Percentiles rank a stretch among this genome's conserved stretches.
These are phyloP conservation scores for Heliconius aoede DNA, from an alignment of 2,888 invertebrate species.

Conservation along the genomic window DNA sequence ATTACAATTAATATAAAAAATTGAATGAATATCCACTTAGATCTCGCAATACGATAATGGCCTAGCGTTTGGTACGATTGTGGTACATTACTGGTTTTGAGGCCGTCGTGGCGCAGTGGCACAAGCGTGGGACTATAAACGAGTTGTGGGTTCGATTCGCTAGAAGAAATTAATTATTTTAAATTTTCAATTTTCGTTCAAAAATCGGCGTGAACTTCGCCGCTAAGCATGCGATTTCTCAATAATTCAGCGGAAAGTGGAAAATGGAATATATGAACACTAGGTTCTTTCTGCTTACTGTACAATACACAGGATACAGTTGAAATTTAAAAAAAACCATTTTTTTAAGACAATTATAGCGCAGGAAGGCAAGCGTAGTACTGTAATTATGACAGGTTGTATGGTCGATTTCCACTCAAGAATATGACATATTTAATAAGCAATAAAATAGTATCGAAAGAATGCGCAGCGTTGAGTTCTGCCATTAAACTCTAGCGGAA, in stretches of 20 bases:
- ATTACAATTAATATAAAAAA: background rate
- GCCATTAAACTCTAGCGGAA: too few species aligned
- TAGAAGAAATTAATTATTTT: background rate
- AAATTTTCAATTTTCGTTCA: background rate
- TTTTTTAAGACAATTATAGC: too few species aligned
- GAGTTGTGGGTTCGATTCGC: background rate
- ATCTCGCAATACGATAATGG: conserved; percentile 12
- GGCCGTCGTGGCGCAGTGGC: background rate
- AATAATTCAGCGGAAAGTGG: too few species aligned
- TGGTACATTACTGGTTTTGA: background rate
- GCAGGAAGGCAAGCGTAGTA: too few species aligned
- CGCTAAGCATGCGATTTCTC: too few species aligned
- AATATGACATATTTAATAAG: too few species aligned
- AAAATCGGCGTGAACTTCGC: background rate
- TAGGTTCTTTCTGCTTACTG: background rate
- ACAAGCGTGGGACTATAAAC: background rate
- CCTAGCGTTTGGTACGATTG: conserved; percentile 6
- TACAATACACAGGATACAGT: too few species aligned
- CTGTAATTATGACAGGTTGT: too few species aligned
- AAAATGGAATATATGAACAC: background rate
- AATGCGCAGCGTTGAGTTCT: too few species aligned
- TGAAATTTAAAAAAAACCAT: too few species aligned
- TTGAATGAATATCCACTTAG: background rate
- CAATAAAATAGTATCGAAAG: too few species aligned
- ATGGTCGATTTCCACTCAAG: too few species aligned